Percentiles rank a stretch among this genome's conserved stretches.
Evolutionary conservation across 2,888 invertebrate species (phyloP).

Genomic region (Physocephala rufipes): DNA sequence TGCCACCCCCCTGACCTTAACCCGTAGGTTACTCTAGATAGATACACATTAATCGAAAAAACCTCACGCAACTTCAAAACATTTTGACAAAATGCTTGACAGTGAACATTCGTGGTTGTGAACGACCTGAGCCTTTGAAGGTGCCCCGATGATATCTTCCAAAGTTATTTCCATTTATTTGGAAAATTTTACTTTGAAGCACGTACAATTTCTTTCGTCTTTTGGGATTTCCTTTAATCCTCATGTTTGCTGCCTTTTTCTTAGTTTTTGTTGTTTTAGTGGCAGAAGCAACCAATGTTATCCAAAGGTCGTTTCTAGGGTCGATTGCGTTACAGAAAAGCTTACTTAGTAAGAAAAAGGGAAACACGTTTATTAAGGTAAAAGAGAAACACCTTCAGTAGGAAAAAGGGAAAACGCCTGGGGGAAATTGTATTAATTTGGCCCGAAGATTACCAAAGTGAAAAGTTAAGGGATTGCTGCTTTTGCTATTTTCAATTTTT

Average conservation of each 20-base stretch:
- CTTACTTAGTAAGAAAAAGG: not conserved
- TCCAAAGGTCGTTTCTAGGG: not conserved
- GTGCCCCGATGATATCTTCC: not conserved
- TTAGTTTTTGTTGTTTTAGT: not conserved
- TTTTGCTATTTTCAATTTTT: not conserved
- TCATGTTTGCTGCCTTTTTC: not conserved
- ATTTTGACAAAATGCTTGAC: not conserved
- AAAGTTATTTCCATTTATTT: not conserved
- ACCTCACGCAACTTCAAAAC: slow-evolving; percentile 17
- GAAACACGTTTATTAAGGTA: too few species aligned
- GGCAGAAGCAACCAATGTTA: not conserved
- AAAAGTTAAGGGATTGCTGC: not conserved
- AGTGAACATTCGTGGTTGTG: not conserved
- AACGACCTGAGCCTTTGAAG: not conserved
- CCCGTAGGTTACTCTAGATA: not conserved
- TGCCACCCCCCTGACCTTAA: not conserved
- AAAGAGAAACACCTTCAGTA: too few species aligned
- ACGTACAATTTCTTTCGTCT: slow-evolving; percentile 7
- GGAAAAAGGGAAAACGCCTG: slow-evolving; percentile 21
- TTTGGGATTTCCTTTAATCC: not conserved
- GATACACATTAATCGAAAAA: slow-evolving; percentile 34
- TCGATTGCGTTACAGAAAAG: not conserved
- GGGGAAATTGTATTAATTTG: slow-evolving; percentile 29
- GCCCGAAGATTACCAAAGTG: not conserved
- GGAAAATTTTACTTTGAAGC: not conserved